These are phyloP conservation scores for Typhlichthys eigenmanni DNA, from an alignment of 2,797 vertebrate genomes.

Conservation along the genomic window DNA sequence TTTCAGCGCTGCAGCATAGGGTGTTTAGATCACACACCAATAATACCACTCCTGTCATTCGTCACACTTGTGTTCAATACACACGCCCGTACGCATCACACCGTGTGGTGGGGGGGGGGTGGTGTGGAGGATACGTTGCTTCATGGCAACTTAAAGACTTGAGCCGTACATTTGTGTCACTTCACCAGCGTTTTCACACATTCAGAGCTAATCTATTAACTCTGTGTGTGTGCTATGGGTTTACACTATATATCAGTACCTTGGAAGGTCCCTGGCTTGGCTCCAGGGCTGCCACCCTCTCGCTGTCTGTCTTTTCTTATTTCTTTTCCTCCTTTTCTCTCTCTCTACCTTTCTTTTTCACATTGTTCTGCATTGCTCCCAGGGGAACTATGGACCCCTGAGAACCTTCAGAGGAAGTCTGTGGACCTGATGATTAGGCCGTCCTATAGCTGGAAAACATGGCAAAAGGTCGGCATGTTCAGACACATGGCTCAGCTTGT, in stretches of 20 bases:
- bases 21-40: slow-evolving; percentile 18
- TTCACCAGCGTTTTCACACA: background rate
- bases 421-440: slow-evolving; percentile 36
- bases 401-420: slow-evolving; percentile 52
- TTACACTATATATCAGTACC: slow-evolving; percentile 24
- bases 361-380: slow-evolving; percentile 34
- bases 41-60: slow-evolving; percentile 25
- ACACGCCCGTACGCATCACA: background rate
- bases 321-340: slow-evolving; percentile 1
- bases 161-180: slow-evolving; percentile 10
- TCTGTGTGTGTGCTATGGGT: background rate
- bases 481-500: slow-evolving; percentile 23
- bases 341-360: slow-evolving; percentile 14
- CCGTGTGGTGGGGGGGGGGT: slow-evolving; percentile 10
- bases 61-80: background rate
- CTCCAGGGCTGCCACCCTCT: slow-evolving; percentile 8
- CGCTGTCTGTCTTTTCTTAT: background rate
- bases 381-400: slow-evolving; percentile 42
- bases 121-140: slow-evolving; percentile 14
- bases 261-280: slow-evolving; percentile 26
- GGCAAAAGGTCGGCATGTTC: slow-evolving; percentile 52
- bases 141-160: slow-evolving; percentile 3
- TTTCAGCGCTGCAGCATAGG: background rate
- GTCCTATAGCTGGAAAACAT: slow-evolving; percentile 25
- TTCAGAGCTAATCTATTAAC: background rate